Conservation (phyloP, 2,113 vertebrate species). For the Oryzias celebensis region DNA sequence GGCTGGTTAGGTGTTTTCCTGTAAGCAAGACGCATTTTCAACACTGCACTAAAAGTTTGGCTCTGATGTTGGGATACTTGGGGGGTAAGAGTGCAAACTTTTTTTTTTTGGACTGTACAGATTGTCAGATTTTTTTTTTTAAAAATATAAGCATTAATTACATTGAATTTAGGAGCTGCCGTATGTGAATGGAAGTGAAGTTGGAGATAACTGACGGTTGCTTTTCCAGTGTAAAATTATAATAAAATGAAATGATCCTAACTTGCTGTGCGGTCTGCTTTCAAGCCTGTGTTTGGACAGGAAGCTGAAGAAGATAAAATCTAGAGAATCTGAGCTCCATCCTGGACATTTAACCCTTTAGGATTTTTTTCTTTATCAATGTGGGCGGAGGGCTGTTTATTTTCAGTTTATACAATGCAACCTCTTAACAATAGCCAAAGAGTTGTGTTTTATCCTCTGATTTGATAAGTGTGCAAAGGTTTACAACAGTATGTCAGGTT, state of each 20-base stretch:
- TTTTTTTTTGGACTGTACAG: constrained; percentile 52
- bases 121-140: constrained; percentile 64
- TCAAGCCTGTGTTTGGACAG: too few species aligned
- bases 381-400: too few species aligned
- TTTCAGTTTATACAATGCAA: too few species aligned
- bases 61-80: constrained; percentile 62
- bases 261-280: constrained; percentile 26
- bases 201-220: constrained; percentile 66
- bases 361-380: too few species aligned
- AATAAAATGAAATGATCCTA: constrained; percentile 67
- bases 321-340: too few species aligned
- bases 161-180: constrained; percentile 75
- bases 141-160: constrained; percentile 74
- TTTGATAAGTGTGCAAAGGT: too few species aligned
- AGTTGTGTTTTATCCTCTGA: too few species aligned
- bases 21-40: constrained; percentile 69
- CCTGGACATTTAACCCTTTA: too few species aligned
- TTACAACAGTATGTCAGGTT: too few species aligned
- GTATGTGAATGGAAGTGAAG: constrained; percentile 72
- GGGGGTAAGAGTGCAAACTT: constrained; percentile 28
- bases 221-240: constrained; percentile 79
- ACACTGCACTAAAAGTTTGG: constrained; percentile 77
- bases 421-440: too few species aligned
- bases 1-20: constrained; percentile 45
- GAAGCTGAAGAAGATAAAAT: too few species aligned